These are phyloP conservation scores for Casuarius casuarius DNA, from an alignment of 2,113 vertebrate species.

Conservation along the genomic window DNA sequence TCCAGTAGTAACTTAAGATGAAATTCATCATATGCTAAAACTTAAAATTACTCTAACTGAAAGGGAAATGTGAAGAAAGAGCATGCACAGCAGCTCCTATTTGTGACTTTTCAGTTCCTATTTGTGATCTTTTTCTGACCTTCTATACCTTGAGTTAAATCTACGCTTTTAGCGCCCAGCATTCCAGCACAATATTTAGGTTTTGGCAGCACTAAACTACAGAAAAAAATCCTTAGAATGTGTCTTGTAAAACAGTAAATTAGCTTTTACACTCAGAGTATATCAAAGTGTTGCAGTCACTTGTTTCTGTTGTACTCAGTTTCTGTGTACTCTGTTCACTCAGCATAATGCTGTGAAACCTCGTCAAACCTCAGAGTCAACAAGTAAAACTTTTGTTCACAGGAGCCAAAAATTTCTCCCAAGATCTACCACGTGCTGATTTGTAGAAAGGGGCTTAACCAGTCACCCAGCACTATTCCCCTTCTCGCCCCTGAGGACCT, in stretches of 20 bases:
- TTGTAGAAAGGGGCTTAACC: background rate
- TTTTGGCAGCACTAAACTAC: background rate
- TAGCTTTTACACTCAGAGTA: background rate
- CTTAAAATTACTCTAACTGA: conserved; percentile 43
- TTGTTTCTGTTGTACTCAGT: background rate
- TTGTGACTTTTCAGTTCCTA: background rate
- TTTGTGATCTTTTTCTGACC: background rate
- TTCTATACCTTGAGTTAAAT: background rate
- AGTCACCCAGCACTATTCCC: background rate
- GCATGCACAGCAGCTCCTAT: background rate
- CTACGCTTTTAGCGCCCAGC: background rate
- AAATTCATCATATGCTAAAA: conserved; percentile 22
- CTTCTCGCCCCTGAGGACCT: background rate
- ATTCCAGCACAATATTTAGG: background rate
- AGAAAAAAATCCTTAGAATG: background rate
- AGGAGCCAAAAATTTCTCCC: background rate
- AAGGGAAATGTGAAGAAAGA: background rate
- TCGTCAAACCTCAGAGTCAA: background rate
- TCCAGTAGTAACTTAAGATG: conserved; percentile 7
- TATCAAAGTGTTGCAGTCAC: background rate
- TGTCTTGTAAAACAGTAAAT: background rate
- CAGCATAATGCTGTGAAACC: background rate
- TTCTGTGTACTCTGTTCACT: too few relatives aligned
- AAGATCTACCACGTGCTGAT: background rate
- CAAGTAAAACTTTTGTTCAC: background rate